These are phyloP conservation scores for Meles meles DNA, from an alignment of 2,113 vertebrate genomes.

Conservation along the genomic window DNA sequence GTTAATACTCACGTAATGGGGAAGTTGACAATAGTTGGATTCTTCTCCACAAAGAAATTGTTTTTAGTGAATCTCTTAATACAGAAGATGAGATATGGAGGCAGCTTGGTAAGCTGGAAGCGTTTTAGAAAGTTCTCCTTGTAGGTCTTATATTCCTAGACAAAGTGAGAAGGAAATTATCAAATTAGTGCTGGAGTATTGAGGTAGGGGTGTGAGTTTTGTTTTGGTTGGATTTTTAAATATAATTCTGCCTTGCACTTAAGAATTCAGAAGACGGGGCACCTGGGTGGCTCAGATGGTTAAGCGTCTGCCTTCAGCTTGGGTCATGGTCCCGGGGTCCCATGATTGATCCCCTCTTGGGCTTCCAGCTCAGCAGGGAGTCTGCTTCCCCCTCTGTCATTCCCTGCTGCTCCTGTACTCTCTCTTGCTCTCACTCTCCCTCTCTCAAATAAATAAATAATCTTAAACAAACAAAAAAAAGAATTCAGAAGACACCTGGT, in stretches of 20 bases:
- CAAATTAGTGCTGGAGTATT: background rate
- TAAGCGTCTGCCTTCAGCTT: too few relatives aligned
- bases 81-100: slow-evolving; percentile 97
- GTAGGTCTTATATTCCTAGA: slow-evolving; percentile 97
- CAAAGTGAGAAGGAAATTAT: background rate
- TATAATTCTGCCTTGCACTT: background rate
- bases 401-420: too few relatives aligned
- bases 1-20: slow-evolving; percentile 92
- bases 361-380: too few relatives aligned
- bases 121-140: slow-evolving; percentile 98
- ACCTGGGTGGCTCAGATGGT: background rate
- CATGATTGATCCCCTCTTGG: too few relatives aligned
- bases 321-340: too few relatives aligned
- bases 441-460: too few relatives aligned
- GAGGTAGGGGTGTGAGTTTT: background rate
- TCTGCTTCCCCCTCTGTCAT: too few relatives aligned
- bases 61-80: slow-evolving; percentile 99
- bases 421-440: too few relatives aligned
- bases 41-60: slow-evolving; percentile 99
- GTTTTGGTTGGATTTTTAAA: background rate
- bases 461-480: background rate
- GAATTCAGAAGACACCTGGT: background rate
- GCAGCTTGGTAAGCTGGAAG: slow-evolving; percentile 95
- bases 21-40: slow-evolving; percentile 98
- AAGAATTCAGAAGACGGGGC: background rate